Evolutionary conservation across 2,113 vertebrate species (phyloP).

Genomic region (Lophius piscatorius): DNA sequence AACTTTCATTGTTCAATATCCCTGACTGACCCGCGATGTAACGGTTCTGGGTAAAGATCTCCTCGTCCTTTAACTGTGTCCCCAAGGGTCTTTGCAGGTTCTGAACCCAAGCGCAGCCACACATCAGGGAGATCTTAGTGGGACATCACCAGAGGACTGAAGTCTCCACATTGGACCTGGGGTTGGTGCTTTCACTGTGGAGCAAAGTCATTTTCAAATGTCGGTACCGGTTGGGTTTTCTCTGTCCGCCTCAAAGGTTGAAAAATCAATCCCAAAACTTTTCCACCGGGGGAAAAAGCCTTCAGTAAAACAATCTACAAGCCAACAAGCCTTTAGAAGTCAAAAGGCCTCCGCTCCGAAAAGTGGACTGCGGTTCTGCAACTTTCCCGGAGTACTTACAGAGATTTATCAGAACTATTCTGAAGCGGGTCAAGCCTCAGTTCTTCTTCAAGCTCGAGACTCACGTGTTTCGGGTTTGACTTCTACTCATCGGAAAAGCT

Average conservation of each 20-base stretch:
- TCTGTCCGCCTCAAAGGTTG: neutral
- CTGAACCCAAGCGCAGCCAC: neutral
- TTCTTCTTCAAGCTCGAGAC: neutral
- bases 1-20: too few relatives aligned
- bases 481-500: neutral
- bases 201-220: neutral
- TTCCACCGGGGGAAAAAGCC: constrained; percentile 4
- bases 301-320: constrained; percentile 11
- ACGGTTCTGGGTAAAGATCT: too few relatives aligned
- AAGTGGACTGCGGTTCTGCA: neutral
- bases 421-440: neutral
- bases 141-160: neutral
- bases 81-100: neutral
- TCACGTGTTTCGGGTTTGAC: neutral
- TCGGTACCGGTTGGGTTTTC: neutral
- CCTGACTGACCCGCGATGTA: too few relatives aligned
- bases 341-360: neutral
- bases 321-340: neutral
- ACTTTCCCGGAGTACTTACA: constrained; percentile 1
- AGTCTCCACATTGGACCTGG: neutral
- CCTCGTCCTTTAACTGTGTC: neutral
- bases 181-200: neutral
- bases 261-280: constrained; percentile 30
- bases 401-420: neutral
- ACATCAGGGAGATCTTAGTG: neutral